Base-by-base conservation (phyloP, 2,113 vertebrate species). In the Atractosteus spatula region DNA sequence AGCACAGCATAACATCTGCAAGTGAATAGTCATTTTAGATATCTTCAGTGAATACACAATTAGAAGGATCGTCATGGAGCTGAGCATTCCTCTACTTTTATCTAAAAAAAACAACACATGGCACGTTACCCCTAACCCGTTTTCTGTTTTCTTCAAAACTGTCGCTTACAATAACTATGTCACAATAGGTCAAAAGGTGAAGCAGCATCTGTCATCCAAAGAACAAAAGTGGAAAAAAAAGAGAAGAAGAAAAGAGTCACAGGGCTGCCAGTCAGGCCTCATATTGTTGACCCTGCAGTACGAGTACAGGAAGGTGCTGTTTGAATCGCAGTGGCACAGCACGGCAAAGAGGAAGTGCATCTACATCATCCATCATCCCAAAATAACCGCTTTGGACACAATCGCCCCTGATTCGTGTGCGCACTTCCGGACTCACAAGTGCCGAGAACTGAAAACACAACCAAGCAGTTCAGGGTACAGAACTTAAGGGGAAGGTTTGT, bases 161-260 rank as follows among this genome's bases (percentile, higher is more conserved):
- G 87, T 86, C 83, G 87, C 77, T 86, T 81, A 85, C 77, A 73
- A n/a, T 73, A 75, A 78, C 79, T 83, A 78, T 84, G 84, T 77
- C 77, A 76, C 57, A 77, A 80, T 69, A 79, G 90, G 88, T 87
- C 86, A 87, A 55, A 8, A 69, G 87, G 89, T 91, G 90, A 89
- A 88, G 82, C 83, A 85, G 85, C 87, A 86, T 89, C 89, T 91
- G 88, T 89, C 84, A 84, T 88, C 86, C 82, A 85, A 62, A 70
- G 80, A 89, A 80, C 82, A 74, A 81, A 71, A 84, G 84, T 83
- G 85, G 88, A 81, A 81, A 76, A 74, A 72, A 64, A 3, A 47
- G 71, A 73, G 77, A 76, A 76, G 66, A 71, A 74, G 76, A 76
- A 76, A 67, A 76, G 77, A 6, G 56, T 8, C 8, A 78, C 78